Evolutionary conservation across 2,888 invertebrate species (phyloP), one percentile per base, ranked within the genome.

Genomic region (Trisateles emortualis): DNA sequence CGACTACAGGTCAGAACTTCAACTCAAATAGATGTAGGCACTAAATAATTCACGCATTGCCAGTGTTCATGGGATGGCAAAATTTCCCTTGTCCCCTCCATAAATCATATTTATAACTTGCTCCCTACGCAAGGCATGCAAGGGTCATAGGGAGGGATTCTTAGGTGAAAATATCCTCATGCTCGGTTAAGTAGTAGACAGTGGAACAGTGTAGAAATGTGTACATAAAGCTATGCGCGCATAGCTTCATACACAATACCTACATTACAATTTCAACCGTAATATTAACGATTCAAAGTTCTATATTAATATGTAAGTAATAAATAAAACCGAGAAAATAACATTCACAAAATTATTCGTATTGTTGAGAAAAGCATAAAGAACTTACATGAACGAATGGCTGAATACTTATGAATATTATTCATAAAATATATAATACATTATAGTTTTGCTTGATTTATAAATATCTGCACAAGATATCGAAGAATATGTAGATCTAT

Each of bases 151-250:
- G n/a, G n/a, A n/a, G 22, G 19, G 39, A 22, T 2, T 10, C 9
- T 17, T 17, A 50, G 42, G 40, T 56, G 42, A 29, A 50, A 39
- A 38, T 49, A 24, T 10, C 8, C 33, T 19, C 29, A 42, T 62
- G 48, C 13, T 42, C 2, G 33, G 22, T 17, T 32, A 50, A 38
- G 41, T n/a, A 30, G 6, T 11, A 33, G 9, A 42, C 36, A 36
- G 19, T 1, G n/a, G 2, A 2, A 42, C 36, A 36, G 19, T 1
- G n/a, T 6, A 2, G 13, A 50, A 24, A 19, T 44, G 11, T 48
- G 9, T 6, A n/a, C n/a, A 5, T 53, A 24, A 3, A 19, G 35
- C 24, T 10, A 30, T 13, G 32, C 36, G 10, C n/a, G 11, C 19
- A 16, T 35, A 11, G 47, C 43, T 44, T 29, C 9, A 11, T 44